A percentile compares a stretch with the other conserved stretches of the same genome.
phyloP scores from a whole-genome alignment of 2,797 vertebrate genomes.

The Myoxocephalus aenaeus region DNA sequence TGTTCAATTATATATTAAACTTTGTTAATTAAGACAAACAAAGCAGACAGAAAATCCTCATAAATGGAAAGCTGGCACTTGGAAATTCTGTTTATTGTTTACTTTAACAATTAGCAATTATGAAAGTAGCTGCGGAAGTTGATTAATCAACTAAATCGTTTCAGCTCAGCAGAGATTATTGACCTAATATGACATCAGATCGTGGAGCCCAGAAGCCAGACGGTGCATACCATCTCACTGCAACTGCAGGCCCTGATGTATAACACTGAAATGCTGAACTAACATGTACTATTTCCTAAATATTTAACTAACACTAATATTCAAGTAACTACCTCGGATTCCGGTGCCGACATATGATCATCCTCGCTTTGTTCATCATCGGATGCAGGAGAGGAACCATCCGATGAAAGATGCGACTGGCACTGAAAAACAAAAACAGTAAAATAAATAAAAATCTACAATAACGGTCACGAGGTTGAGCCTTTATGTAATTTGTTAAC shows the following conservation, averaged over 20 bases:
- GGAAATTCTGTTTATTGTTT: no score
- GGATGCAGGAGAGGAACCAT: conserved; percentile 8
- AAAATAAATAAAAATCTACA: neutral
- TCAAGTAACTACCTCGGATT: conserved; percentile 17
- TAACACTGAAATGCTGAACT: neutral
- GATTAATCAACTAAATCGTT: neutral
- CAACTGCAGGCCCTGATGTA: neutral
- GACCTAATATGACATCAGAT: no score
- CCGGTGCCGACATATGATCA: conserved; percentile 1
- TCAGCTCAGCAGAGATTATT: no score
- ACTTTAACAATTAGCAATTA: no score
- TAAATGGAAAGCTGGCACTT: no score
- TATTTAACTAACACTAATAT: neutral
- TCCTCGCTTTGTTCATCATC: neutral
- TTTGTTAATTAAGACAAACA: no score
- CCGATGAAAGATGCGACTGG: conserved; percentile 14
- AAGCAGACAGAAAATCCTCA: no score
- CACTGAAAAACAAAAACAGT: conserved; percentile 31
- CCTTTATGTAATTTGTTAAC: neutral
- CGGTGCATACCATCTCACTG: neutral
- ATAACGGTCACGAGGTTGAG: neutral
- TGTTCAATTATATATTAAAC: no score
- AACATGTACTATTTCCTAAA: neutral
- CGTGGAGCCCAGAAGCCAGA: neutral
- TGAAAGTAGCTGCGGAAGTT: no score